Evolutionary conservation across 2,113 vertebrate genomes (phyloP), one percentile per base, ranked within the genome.

Genomic region (Brienomyrus brachyistius): DNA sequence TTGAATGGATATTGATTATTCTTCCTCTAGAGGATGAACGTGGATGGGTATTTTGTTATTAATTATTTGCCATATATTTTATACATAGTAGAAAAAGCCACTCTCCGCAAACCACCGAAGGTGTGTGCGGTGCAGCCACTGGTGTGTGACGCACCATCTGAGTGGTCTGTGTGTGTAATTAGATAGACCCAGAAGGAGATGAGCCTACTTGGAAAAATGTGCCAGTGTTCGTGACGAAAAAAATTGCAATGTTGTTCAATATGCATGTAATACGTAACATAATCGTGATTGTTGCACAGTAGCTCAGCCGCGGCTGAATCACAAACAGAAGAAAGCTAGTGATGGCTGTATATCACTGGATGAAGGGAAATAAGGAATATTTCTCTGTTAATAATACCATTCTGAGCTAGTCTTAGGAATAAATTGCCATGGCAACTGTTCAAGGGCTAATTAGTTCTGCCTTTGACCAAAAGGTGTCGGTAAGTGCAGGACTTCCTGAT

Each of bases 341-440:
- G 70, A 52, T 88, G 89, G 90, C 88, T 90, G 89, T 92, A 91
- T 91, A 86, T 45, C 31, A 54, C 86, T 90, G 89, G 87, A 77
- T 90, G 90, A 89, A 93, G 43, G 88, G 90, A 90, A 50, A 90
- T 70, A 86, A 89, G 90, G 89, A 92, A 86, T 92, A 89, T 90
- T 88, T 40, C 66, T 91, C 62, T 70, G 62, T 70, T 70, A 31
- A 70, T 70, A 31, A 70, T 87, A 90, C 77, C 48, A 88, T 92
- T 86, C 59, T 62, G 21, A 43, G 21, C 48, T 52, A n/a, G 88
- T 91, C 91, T 92, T 90, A 91, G 91, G 91, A 91, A 92, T 90
- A 89, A 59, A 90, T 91, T 93, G 87, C 87, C 89, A 91, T 91
- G 91, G 91, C 86, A 91, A 92, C 91, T 54, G 88, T 89, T 91